These are phyloP conservation scores for Leuciscus waleckii DNA, from an alignment of 2,797 vertebrate species.

Conservation along the genomic window DNA sequence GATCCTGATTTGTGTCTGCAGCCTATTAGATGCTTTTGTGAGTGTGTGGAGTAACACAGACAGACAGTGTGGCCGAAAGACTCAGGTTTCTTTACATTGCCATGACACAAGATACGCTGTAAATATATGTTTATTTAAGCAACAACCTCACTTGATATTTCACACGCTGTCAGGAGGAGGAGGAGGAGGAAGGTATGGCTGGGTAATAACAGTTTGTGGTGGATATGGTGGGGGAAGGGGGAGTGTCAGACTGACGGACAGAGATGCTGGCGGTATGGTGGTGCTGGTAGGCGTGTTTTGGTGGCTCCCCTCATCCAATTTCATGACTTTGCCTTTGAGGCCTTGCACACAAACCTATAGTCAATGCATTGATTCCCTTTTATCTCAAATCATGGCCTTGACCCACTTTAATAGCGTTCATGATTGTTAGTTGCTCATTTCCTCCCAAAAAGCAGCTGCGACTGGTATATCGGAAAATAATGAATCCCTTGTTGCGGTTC, in stretches of 20 bases:
- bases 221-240: conserved; percentile 73
- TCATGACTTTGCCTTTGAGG: conserved; percentile 80
- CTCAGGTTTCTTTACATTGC: conserved; percentile 48
- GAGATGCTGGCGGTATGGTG: conserved; percentile 63
- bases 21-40: not conserved
- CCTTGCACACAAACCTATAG: conserved; percentile 68
- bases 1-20: not conserved
- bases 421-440: conserved; percentile 40
- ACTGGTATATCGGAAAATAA: conserved; percentile 36
- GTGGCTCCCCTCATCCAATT: conserved; percentile 84
- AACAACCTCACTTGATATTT: conserved; percentile 66
- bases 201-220: conserved; percentile 53
- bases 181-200: conserved; percentile 47
- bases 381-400: conserved; percentile 75
- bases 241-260: conserved; percentile 63
- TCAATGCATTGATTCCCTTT: conserved; percentile 76
- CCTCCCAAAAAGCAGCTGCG: conserved; percentile 25
- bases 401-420: conserved; percentile 55
- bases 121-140: conserved; percentile 66
- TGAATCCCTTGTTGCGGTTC: conserved; percentile 27
- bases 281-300: conserved; percentile 74
- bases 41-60: conserved; percentile 4
- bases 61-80: conserved; percentile 24
- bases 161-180: conserved; percentile 68
- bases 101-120: conserved; percentile 67